These are phyloP conservation scores for Platycercus adscitus DNA, from an alignment of 2,113 vertebrate genomes.

Conservation along the genomic window DNA sequence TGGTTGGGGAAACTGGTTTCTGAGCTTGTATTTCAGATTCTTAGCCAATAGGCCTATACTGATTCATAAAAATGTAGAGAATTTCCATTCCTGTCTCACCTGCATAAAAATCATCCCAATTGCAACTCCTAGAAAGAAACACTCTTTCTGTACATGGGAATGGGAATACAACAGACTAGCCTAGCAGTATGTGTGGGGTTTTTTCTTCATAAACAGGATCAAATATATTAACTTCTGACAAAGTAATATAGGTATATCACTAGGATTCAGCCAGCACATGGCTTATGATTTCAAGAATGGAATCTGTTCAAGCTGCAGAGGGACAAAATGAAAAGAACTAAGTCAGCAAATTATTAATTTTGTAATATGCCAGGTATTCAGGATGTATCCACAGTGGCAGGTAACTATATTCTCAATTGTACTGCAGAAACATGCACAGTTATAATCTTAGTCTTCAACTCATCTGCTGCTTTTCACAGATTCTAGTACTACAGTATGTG, in stretches of 20 bases:
- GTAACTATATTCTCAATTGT: background rate
- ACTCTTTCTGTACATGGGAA: background rate
- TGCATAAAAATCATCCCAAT: background rate
- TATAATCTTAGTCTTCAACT: background rate
- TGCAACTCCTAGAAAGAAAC: background rate
- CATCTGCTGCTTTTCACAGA: background rate
- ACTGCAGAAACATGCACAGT: background rate
- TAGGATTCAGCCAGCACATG: background rate
- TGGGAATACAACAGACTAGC: background rate
- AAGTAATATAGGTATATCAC: background rate
- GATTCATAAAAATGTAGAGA: background rate
- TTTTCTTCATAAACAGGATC: background rate
- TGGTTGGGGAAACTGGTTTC: background rate
- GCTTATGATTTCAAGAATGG: background rate
- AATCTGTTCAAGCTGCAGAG: background rate
- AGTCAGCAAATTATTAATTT: background rate
- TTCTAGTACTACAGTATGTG: background rate
- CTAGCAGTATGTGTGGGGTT: background rate
- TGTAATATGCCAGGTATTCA: background rate
- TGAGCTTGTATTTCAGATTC: background rate
- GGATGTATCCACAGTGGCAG: background rate
- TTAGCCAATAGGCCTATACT: background rate
- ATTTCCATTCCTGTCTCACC: background rate
- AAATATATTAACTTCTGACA: background rate
- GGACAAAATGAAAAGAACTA: background rate